A percentile compares a stretch with the other conserved stretches of the same genome.
Evolutionary conservation across 2,113 vertebrate genomes (phyloP).

Genomic region (Smithornis capensis): DNA sequence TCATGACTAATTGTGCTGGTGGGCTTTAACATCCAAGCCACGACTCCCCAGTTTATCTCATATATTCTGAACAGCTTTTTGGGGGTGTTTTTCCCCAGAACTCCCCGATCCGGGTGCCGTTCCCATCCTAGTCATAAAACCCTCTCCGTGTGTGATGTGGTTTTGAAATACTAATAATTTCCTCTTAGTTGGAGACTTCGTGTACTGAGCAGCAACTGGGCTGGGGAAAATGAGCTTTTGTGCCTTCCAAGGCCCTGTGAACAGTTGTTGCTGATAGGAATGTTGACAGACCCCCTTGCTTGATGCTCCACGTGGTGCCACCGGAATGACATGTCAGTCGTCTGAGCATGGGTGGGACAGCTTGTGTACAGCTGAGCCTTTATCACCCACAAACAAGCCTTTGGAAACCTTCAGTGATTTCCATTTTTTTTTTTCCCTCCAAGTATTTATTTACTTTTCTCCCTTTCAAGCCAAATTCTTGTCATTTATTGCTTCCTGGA

Average conservation of each 20-base stretch:
- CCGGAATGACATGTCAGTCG: background rate
- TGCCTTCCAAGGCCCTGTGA: background rate
- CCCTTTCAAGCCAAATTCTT: constrained; percentile 59
- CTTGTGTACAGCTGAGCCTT: constrained; percentile 29
- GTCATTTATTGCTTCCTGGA: constrained; percentile 67
- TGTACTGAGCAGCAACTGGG: background rate
- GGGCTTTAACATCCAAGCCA: background rate
- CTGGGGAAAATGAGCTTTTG: constrained; percentile 48
- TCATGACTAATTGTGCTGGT: rapidly evolving
- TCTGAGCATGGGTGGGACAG: background rate
- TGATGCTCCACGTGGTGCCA: background rate
- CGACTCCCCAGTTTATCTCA: background rate
- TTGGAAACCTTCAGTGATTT: constrained; percentile 27
- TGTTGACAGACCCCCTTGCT: constrained; percentile 44
- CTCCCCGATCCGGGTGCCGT: background rate
- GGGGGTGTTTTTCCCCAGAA: background rate
- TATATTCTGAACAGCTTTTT: background rate
- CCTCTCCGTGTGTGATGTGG: background rate
- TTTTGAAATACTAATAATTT: background rate
- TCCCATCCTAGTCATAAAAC: background rate
- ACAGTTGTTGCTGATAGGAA: constrained; percentile 34
- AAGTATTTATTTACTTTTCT: constrained; percentile 45
- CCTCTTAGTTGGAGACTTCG: background rate
- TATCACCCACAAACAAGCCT: constrained; percentile 49
- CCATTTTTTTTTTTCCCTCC: background rate